phyloP scores from a whole-genome alignment of 2,888 invertebrate species.

The Agrochola circellaris region DNA sequence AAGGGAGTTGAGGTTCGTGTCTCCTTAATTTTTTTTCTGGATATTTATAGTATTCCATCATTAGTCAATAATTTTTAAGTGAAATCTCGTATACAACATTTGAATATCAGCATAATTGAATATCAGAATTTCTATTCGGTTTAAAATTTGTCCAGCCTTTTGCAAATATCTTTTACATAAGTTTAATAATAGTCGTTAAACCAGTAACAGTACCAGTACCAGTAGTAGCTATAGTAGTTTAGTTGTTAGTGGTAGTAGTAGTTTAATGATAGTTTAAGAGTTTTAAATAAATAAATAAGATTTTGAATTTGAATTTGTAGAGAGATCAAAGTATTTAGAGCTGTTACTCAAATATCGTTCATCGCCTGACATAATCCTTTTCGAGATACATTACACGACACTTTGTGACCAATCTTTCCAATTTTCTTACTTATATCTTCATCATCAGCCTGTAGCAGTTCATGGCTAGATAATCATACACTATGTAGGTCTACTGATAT shows the following conservation, averaged over 20 bases:
- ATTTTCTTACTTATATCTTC: neutral
- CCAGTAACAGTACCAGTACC: no score
- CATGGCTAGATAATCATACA: neutral
- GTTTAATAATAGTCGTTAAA: no score
- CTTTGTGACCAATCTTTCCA: neutral
- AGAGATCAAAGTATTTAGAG: neutral
- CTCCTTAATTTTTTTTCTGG: neutral
- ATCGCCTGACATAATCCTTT: neutral
- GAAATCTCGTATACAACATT: neutral
- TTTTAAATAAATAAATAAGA: no score
- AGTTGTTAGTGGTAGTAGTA: no score
- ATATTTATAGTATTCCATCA: neutral
- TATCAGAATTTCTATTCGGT: neutral
- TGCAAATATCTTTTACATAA: neutral
- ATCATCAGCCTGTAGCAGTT: neutral
- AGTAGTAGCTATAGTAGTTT: no score
- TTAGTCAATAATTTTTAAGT: neutral
- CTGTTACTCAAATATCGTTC: neutral
- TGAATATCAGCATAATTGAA: neutral
- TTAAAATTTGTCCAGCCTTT: neutral
- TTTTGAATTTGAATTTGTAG: neutral
- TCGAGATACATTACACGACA: no score
- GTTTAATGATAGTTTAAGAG: no score
- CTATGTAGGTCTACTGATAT: neutral
- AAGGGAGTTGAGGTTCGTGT: slow-evolving; percentile 89